phyloP scores from a whole-genome alignment of 1,140 invertebrate species.

The Papilio machaon region DNA sequence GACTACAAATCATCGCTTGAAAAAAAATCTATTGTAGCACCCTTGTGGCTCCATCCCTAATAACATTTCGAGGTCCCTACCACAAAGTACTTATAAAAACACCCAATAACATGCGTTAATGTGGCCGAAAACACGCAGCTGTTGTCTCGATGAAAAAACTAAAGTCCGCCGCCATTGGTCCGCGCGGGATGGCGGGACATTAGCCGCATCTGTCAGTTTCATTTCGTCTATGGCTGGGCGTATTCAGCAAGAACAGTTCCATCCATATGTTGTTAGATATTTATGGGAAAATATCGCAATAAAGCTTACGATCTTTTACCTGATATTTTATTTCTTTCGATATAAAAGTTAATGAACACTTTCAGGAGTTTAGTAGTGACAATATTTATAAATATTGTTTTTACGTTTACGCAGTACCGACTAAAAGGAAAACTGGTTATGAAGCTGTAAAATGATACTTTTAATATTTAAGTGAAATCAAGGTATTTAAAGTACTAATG shows the following conservation, averaged over 20 bases:
- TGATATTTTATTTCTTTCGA: constrained; percentile 41
- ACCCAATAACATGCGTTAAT: constrained; percentile 71
- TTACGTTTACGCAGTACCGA: background rate
- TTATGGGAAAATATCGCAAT: constrained; percentile 50
- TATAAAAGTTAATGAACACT: constrained; percentile 34
- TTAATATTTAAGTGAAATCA: background rate
- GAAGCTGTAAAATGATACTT: constrained; percentile 14
- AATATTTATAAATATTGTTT: constrained; percentile 13
- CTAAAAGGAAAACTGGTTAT: constrained; percentile 21
- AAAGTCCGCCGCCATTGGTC: constrained; percentile 60
- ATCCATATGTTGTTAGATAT: constrained; percentile 46
- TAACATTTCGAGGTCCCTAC: constrained; percentile 49
- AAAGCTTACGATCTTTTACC: constrained; percentile 41
- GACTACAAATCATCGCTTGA: constrained; percentile 52
- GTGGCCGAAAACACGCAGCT: constrained; percentile 69
- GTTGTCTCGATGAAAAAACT: constrained; percentile 68
- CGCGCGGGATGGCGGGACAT: constrained; percentile 64
- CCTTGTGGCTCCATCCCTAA: constrained; percentile 42
- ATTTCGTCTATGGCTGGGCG: constrained; percentile 66
- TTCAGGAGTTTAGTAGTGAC: constrained; percentile 28
- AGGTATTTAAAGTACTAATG: background rate
- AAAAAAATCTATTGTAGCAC: constrained; percentile 49
- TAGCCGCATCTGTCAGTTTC: constrained; percentile 72
- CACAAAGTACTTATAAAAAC: constrained; percentile 68
- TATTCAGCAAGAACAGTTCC: constrained; percentile 41